Base-by-base conservation (phyloP, 2,888 invertebrate genomes). In the Lissocephala sabroskyi region DNA sequence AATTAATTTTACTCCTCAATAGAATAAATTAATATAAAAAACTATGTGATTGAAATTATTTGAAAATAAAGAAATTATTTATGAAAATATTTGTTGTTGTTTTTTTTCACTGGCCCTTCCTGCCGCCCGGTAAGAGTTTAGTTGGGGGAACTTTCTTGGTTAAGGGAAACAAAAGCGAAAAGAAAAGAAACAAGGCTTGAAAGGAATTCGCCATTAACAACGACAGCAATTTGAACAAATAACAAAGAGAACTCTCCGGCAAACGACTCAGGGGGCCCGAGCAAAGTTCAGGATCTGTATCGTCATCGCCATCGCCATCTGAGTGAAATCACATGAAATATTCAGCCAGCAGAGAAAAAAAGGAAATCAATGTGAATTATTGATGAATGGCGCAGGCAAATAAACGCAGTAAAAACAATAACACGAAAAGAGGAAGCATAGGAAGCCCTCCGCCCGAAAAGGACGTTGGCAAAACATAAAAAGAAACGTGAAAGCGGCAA, bases 291-390 rank as follows among this genome's bases (percentile, higher is more conserved):
- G 35, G 13, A n/a, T n/a, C n/a, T n/a, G n/a, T 39, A 3, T 10
- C 17, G 9, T 35, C 29, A 33, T 32, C 23, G 32, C 48, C 53
- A 49, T 52, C 48, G 45, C 18, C 49, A 62, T 49, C 45, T 41
- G 49, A 45, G 45, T 51, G 47, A 49, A 46, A 53, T 37, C 50
- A 36, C 32, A 42, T 39, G 16, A 29, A 43, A 45, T 23, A 9
- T 29, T 35, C 23, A 32, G 10, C 28, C 53, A 41, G 19, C 32
- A 51, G 39, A 39, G 37, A 35, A 30, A 41, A 50, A 49, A 57
- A 52, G 49, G 57, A 67, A 79, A 67, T 73, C 65, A 75, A 70
- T 70, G 70, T 73, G 73, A 79, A 77, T 77, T 77, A 79, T 77
- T 77, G 73, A 79, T 78, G 70, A 78, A 62, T 66, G 67, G 56